Percentiles rank a stretch among this genome's conserved stretches.
These are phyloP conservation scores for Tiliacea aurago DNA, from an alignment of 2,888 invertebrate species.

Conservation along the genomic window DNA sequence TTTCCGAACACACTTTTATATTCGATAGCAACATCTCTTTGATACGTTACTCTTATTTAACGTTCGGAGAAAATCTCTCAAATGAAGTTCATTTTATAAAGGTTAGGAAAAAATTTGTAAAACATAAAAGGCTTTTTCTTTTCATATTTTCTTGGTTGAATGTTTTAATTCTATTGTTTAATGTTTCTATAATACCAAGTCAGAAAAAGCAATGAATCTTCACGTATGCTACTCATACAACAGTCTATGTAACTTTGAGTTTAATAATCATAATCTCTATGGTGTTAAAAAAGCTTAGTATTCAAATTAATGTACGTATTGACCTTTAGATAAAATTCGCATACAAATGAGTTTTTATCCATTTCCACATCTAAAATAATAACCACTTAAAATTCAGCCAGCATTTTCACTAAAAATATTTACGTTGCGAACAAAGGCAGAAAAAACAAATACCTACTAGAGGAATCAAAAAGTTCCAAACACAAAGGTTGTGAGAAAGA, in stretches of 20 bases:
- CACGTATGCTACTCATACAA: not conserved
- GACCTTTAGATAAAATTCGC: constrained; percentile 11
- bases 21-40: constrained; percentile 41
- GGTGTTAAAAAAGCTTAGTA: not conserved
- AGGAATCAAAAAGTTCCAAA: constrained; percentile 36
- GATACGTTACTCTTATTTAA: constrained; percentile 38
- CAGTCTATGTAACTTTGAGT: not conserved
- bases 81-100: constrained; percentile 33
- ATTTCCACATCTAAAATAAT: not conserved
- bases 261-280: not conserved
- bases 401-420: constrained; percentile 34
- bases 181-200: not conserved
- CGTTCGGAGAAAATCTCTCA: constrained; percentile 19
- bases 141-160: not conserved
- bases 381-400: constrained; percentile 8
- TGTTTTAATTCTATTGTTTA: too few species aligned
- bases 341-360: constrained; percentile 4
- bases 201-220: not conserved
- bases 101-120: not conserved
- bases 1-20: constrained; percentile 32
- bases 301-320: not conserved
- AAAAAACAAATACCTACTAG: constrained; percentile 9
- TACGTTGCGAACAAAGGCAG: constrained; percentile 13
- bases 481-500: constrained; percentile 60
- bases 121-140: constrained; percentile 4